These are phyloP conservation scores for Neoarius graeffei DNA, from an alignment of 2,113 vertebrate species.

Conservation along the genomic window DNA sequence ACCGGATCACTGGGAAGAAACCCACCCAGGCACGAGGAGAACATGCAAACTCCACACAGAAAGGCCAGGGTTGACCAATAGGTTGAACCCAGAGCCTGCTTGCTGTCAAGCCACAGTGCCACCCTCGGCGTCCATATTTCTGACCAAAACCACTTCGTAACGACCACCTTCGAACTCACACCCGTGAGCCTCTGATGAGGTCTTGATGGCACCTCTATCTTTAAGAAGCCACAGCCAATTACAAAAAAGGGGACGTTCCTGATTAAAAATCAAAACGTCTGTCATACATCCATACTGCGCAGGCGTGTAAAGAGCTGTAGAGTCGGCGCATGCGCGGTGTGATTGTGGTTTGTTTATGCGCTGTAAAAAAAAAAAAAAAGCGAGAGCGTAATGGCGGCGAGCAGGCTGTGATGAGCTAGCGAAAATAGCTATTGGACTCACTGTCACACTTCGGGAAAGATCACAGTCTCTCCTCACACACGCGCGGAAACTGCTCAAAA, in stretches of 20 bases:
- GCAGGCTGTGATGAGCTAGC: conserved; percentile 75
- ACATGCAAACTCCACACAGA: too few species aligned
- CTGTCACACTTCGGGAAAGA: conserved; percentile 32
- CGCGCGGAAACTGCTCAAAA: conserved; percentile 63
- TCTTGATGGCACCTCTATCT: background rate
- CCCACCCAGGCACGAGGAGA: too few species aligned
- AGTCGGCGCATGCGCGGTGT: conserved; percentile 45
- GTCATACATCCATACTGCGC: background rate
- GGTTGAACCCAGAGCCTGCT: too few species aligned
- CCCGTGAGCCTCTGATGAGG: too few species aligned
- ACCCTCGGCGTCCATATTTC: too few species aligned
- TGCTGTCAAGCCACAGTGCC: too few species aligned
- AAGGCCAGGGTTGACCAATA: too few species aligned
- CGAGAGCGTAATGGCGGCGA: conserved; percentile 71
- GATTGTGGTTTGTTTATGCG: conserved; percentile 59
- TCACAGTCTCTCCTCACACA: conserved; percentile 6
- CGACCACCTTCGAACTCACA: too few species aligned
- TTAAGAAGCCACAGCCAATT: background rate
- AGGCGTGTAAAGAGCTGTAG: conserved; percentile 4
- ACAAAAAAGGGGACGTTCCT: background rate
- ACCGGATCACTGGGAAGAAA: too few species aligned
- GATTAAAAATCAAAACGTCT: background rate
- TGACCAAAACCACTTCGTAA: too few species aligned
- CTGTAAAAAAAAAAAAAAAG: conserved; percentile 56
- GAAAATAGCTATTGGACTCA: conserved; percentile 60